These are phyloP conservation scores for Odobenus rosmarus DNA, from an alignment of 2,113 vertebrate genomes.

Conservation along the genomic window DNA sequence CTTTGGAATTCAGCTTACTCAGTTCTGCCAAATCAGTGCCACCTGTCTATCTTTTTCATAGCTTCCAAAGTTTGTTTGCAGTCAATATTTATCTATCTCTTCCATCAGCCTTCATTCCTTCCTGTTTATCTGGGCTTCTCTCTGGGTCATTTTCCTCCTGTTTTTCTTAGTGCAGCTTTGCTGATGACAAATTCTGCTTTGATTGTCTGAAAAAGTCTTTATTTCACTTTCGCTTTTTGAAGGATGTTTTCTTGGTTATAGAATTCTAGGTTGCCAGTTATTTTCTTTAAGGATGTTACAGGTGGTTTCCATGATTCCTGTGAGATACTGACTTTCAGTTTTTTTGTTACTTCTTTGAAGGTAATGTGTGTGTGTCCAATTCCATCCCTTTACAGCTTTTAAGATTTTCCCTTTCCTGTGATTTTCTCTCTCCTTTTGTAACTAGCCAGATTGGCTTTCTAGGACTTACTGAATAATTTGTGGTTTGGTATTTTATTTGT, in stretches of 20 bases:
- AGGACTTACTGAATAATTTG: not conserved
- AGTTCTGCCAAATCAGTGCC: not conserved
- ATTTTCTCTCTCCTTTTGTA: not conserved
- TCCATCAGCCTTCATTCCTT: not conserved
- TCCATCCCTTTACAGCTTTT: not conserved
- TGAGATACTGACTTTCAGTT: not conserved
- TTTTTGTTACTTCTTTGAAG: not conserved
- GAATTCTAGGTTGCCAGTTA: not conserved
- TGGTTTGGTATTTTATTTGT: not conserved
- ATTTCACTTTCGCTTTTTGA: not conserved
- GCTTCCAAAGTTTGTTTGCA: not conserved
- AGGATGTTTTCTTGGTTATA: slow-evolving; percentile 25
- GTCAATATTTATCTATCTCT: not conserved
- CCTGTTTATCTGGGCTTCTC: not conserved
- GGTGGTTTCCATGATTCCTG: not conserved
- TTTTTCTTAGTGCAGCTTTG: not conserved
- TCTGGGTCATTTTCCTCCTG: not conserved
- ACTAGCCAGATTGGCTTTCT: not conserved
- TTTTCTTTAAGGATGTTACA: not conserved
- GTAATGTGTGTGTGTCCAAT: not conserved
- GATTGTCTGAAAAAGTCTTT: not conserved
- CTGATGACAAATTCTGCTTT: not conserved
- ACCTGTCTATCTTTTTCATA: not conserved
- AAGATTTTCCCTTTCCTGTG: not conserved
- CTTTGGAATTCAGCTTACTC: not conserved